A percentile compares a stretch with the other conserved stretches of the same genome.
phyloP scores from a whole-genome alignment of 2,113 vertebrate genomes.

The Sorex araneus region DNA sequence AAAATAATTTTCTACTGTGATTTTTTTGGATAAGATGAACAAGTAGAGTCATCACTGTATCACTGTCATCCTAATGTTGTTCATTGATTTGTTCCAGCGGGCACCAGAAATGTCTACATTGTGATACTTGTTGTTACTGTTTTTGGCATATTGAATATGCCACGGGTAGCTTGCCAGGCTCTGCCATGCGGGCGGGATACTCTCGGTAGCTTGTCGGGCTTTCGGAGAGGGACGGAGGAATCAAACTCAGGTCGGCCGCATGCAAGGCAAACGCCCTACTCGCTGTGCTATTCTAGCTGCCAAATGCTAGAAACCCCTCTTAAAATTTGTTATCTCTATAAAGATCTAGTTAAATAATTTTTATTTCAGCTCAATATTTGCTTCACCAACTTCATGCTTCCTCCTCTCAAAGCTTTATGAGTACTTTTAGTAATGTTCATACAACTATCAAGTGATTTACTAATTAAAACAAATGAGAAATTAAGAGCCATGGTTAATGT shows the following conservation, averaged over 20 bases:
- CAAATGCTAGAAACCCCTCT: neutral
- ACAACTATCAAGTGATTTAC: slow-evolving; percentile 42
- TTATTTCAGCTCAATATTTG: neutral
- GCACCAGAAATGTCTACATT: too few species aligned
- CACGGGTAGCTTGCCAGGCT: too few species aligned
- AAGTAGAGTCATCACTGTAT: too few species aligned
- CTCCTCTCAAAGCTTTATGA: neutral
- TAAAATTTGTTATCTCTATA: neutral
- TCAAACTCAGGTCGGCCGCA: too few species aligned
- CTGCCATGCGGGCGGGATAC: too few species aligned
- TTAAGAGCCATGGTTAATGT: neutral
- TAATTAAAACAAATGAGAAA: slow-evolving; percentile 64
- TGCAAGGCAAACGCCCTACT: too few species aligned
- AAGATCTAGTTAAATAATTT: neutral
- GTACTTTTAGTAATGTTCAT: slow-evolving; percentile 48
- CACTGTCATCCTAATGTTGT: too few species aligned
- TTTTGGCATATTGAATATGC: too few species aligned
- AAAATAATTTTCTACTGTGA: neutral
- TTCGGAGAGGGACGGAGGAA: too few species aligned
- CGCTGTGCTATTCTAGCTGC: neutral
- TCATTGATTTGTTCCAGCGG: too few species aligned
- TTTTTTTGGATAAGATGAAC: neutral
- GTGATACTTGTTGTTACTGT: too few species aligned
- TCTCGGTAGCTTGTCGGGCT: too few species aligned
- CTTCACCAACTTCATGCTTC: neutral